Evolutionary conservation across 1,140 invertebrate species (phyloP), one percentile per base, ranked within the genome.

Genomic region (Aphidius gifuensis): DNA sequence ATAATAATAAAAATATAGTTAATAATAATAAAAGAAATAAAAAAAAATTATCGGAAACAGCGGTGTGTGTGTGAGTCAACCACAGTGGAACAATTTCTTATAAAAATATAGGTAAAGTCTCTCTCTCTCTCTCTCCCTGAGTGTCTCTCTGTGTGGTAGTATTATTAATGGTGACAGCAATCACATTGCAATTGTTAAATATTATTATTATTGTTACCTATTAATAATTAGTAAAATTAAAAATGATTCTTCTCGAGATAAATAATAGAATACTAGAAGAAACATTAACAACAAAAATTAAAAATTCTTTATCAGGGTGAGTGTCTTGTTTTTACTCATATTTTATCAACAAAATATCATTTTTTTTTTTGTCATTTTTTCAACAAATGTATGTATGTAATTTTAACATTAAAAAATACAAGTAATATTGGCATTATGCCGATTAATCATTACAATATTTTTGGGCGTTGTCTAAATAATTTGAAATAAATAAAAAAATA

Each of bases 191-290:
- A 55, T 76, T 77, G 68, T 71, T 74, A 69, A 71, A 69, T 73
- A 73, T 72, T 71, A 64, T 72, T 70, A 72, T 47, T 48, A 50
- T 40, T 39, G 74, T 71, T 72, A 69, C 68, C 50, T 69, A 69
- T 69, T 68, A 71, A 70, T 67, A 70, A 64, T 66, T 56, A 68
- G 62, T 63, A 69, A 16, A 61, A 62, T 64, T 66, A 82, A 88
- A 81, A 83, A 99, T 99, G 97, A 99, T 99, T 87, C 87, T 99
- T 79, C 86, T 99, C 71, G 97, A 99, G 88, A 96, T 97, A 83
- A 96, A 97, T 83, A 99, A 99, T 85, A 90, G 94, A 81, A 96
- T 98, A 82, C 88, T 98, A 69, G 93, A 97, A 85, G 96, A 98
- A 83, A 95, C 94, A 47, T 85, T 98, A 75, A 89, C 88, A 73